These are phyloP conservation scores for Cryptomyrus ogoouensis DNA, from an alignment of 2,113 vertebrate genomes.

Conservation along the genomic window DNA sequence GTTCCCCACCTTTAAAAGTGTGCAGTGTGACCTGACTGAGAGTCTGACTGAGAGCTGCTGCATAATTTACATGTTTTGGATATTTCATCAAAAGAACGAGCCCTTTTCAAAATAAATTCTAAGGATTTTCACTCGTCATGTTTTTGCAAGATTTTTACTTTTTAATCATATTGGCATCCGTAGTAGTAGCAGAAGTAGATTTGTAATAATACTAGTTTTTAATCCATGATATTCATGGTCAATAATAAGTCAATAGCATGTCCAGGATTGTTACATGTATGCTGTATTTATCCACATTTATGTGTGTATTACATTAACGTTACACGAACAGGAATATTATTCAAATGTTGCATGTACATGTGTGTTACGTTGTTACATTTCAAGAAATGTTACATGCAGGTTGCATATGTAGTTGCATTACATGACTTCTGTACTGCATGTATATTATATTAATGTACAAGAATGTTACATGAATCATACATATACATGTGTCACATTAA, in stretches of 20 bases:
- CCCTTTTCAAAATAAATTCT: neutral
- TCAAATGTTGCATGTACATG: neutral
- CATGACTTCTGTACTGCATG: neutral
- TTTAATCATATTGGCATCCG: neutral
- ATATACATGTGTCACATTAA: neutral
- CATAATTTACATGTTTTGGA: neutral
- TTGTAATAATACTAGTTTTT: neutral
- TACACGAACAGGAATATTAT: neutral
- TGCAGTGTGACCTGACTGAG: neutral
- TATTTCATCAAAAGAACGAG: slow-evolving; percentile 2
- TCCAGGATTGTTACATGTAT: neutral
- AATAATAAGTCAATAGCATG: neutral
- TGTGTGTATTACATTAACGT: neutral
- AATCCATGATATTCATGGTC: neutral
- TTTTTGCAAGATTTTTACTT: neutral
- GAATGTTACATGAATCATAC: neutral
- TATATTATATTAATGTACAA: neutral
- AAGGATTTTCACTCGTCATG: neutral
- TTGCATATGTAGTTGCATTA: neutral
- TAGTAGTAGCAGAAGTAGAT: neutral
- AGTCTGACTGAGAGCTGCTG: neutral
- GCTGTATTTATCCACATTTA: neutral
- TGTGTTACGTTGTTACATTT: neutral
- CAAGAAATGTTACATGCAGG: neutral
- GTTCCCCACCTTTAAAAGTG: neutral